phyloP scores from a whole-genome alignment of 1,140 invertebrate species.

The Drosophila paulistorum region DNA sequence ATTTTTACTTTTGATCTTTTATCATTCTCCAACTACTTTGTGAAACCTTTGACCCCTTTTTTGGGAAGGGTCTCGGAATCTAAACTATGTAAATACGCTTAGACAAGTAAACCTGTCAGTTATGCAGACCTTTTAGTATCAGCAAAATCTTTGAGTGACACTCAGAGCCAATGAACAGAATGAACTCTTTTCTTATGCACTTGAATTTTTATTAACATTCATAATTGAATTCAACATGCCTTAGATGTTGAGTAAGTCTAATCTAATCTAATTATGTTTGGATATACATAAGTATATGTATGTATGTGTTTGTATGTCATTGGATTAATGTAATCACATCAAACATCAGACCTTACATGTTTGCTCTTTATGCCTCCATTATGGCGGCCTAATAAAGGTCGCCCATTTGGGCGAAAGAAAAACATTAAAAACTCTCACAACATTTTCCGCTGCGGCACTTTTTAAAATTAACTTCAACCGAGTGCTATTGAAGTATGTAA shows the following conservation, averaged over 20 bases:
- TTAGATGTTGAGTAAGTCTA: slow-evolving; percentile 30
- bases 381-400: slow-evolving; percentile 30
- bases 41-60: background rate
- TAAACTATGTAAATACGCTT: slow-evolving; percentile 1
- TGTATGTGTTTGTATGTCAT: background rate
- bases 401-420: slow-evolving; percentile 26
- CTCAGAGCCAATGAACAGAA: background rate
- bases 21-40: background rate
- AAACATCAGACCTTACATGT: slow-evolving; percentile 2
- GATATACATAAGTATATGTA: background rate
- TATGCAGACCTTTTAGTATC: background rate
- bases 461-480: slow-evolving; percentile 66
- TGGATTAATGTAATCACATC: slow-evolving; percentile 36
- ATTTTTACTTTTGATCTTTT: background rate
- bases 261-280: slow-evolving; percentile 45
- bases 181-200: slow-evolving; percentile 10
- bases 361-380: slow-evolving; percentile 17
- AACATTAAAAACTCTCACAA: slow-evolving; percentile 29
- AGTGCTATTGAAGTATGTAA: slow-evolving; percentile 14
- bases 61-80: background rate
- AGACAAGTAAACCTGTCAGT: background rate
- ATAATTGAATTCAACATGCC: slow-evolving; percentile 44
- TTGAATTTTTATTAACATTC: slow-evolving; percentile 6
- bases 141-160: background rate
- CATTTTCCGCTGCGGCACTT: slow-evolving; percentile 49